Base-by-base conservation (phyloP, 2,888 invertebrate species). In the Metacarcinus magister region DNA sequence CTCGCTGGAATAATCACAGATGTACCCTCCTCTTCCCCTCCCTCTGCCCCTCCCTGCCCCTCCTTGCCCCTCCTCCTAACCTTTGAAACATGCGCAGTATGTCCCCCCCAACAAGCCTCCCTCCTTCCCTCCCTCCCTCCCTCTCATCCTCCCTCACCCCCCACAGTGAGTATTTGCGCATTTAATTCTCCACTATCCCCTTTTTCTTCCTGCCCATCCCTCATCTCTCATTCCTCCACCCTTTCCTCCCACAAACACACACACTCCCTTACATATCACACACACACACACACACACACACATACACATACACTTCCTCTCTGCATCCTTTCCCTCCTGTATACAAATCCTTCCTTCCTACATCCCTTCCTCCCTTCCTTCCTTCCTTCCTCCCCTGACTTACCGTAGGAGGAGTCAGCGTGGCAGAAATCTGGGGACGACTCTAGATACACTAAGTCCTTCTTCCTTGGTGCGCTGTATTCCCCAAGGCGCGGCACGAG, bases 381-480 rank as follows among this genome's bases (percentile, higher is more conserved):
- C 5, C 82, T 7, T 10, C 82, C 82, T 39, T 39, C 32, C 60
- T 32, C 60, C 19, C n/a, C 39, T 16, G 28, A 28, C 89, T 54
- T 95, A 96, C 96, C 96, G n/a, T 90, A 96, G 39, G 94, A 67
- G 44, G 92, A 46, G 46, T 95, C 94, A 7, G 95, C 95, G n/a
- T 93, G 92, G 82, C 96, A 96, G 91, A 95, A 96, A 48, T 96
- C 96, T 2, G 96, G 96, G 13, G 96, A 96, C 4, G 87, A 89
- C 75, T 96, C 96, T 32, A 96, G 75, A 39, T 95, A 96, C 7
- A 96, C 96, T 0, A 96, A 82, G 92, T 96, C 96, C 67, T 94
- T 96, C 95, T 96, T 96, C 67, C 96, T 94, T 13, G 95, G 95
- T 0, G 60, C 48, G 13, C 32, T 44, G 60, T 94, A 92, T 13